Percentiles rank a stretch among this genome's conserved stretches.
These are phyloP conservation scores for Oryzias sinensis DNA, from an alignment of 2,797 vertebrate genomes.

Conservation along the genomic window DNA sequence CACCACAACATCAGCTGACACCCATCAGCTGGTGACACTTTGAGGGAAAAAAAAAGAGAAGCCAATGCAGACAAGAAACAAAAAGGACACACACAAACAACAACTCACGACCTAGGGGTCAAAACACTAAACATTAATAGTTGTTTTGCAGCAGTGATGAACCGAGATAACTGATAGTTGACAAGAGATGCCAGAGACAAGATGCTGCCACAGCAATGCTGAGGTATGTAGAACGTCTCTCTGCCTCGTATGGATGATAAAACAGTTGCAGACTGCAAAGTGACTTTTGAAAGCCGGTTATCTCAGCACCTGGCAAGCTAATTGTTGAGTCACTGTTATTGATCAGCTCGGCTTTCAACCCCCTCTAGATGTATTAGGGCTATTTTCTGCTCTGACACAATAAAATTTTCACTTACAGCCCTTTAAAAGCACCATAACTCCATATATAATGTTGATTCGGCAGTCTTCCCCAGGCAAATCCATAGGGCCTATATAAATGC, in stretches of 20 bases:
- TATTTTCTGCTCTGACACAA: slow-evolving; percentile 40
- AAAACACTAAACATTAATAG: too few species aligned
- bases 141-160: too few species aligned
- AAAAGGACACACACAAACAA: too few species aligned
- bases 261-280: slow-evolving; percentile 30
- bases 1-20: too few species aligned
- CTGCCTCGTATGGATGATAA: slow-evolving; percentile 29
- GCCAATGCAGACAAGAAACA: too few species aligned
- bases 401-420: slow-evolving; percentile 50
- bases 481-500: slow-evolving; percentile 41
- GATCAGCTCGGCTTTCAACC: slow-evolving; percentile 52
- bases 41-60: too few species aligned
- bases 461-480: slow-evolving; percentile 45
- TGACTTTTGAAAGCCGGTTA: slow-evolving; percentile 56
- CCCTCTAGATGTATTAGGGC: slow-evolving; percentile 46
- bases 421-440: slow-evolving; percentile 59
- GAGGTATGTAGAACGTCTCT: slow-evolving; percentile 18
- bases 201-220: slow-evolving; percentile 36
- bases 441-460: slow-evolving; percentile 64
- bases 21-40: too few species aligned
- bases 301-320: slow-evolving; percentile 62
- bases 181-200: slow-evolving; percentile 37
- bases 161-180: slow-evolving; percentile 29
- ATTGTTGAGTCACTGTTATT: slow-evolving; percentile 57
- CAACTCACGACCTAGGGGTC: too few species aligned